Evolutionary conservation across 2,888 invertebrate species (phyloP).

Genomic region (Pheosia tremula): DNA sequence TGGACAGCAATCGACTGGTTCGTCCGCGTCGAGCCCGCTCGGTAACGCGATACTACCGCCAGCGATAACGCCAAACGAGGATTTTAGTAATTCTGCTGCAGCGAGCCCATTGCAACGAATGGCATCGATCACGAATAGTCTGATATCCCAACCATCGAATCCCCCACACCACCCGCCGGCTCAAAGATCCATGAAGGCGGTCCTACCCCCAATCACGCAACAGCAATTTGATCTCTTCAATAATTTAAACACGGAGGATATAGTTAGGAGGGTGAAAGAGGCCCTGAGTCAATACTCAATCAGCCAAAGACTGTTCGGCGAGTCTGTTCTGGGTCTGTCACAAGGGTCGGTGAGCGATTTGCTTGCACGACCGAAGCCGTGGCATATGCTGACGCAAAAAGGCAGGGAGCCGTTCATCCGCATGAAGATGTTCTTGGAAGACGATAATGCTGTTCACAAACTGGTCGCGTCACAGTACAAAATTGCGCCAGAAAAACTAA

Average conservation of each 20-base stretch:
- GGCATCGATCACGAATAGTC: conserved; percentile 98
- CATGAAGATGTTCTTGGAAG: conserved; percentile 99
- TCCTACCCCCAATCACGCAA: conserved; percentile 98
- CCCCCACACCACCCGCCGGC: conserved; percentile 93
- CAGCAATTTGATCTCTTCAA: conserved; percentile 99
- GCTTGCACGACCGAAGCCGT: conserved; percentile 98
- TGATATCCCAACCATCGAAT: conserved; percentile 95
- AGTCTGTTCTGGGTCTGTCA: conserved; percentile 97
- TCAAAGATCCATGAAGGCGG: conserved; percentile 97
- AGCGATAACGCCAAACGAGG: conserved; percentile 91
- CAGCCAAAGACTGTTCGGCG: conserved; percentile 98
- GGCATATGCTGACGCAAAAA: conserved; percentile 99
- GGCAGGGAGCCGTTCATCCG: conserved; percentile 98
- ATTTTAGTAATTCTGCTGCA: conserved; percentile 91
- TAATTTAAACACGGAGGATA: conserved; percentile 98
- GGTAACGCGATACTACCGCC: conserved; percentile 95
- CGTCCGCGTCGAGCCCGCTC: conserved; percentile 92
- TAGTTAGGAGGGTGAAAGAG: conserved; percentile 98
- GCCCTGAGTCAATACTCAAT: conserved; percentile 98
- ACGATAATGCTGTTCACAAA: conserved; percentile 97
- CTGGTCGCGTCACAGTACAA: conserved; percentile 98
- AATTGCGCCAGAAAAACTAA: conserved; percentile 98
- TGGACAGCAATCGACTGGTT: conserved; percentile 89
- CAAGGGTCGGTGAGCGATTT: conserved; percentile 99
- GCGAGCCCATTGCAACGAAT: conserved; percentile 98